phyloP scores from a whole-genome alignment of 2,113 vertebrate genomes.

The Daubentonia madagascariensis region DNA sequence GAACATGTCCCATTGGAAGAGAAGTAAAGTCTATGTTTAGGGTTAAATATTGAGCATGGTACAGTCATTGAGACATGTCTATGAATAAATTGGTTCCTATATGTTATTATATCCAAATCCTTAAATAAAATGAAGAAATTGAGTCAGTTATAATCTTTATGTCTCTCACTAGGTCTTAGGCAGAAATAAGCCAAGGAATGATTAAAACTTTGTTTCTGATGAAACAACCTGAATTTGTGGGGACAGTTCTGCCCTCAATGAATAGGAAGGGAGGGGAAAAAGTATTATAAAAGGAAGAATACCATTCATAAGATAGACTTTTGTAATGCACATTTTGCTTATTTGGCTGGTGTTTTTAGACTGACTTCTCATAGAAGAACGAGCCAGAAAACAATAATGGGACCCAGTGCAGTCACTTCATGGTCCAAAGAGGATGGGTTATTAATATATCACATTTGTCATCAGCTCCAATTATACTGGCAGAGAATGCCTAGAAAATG shows the following conservation, averaged over 20 bases:
- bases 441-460: neutral
- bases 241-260: neutral
- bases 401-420: neutral
- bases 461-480: neutral
- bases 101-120: neutral
- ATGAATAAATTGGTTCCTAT: neutral
- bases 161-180: neutral
- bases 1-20: neutral
- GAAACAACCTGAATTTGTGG: neutral
- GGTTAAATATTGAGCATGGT: neutral
- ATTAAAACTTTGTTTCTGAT: neutral
- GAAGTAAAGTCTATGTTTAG: neutral
- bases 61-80: neutral
- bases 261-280: neutral
- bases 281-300: neutral
- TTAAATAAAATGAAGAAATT: neutral
- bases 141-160: neutral
- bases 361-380: neutral
- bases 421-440: neutral
- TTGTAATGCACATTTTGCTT: neutral
- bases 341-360: neutral
- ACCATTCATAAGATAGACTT: neutral
- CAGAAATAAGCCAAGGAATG: neutral
- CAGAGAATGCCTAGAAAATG: neutral
- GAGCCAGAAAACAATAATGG: neutral